These are phyloP conservation scores for Diploscapter pachys DNA, from an alignment of 1,140 invertebrate species.

Conservation along the genomic window DNA sequence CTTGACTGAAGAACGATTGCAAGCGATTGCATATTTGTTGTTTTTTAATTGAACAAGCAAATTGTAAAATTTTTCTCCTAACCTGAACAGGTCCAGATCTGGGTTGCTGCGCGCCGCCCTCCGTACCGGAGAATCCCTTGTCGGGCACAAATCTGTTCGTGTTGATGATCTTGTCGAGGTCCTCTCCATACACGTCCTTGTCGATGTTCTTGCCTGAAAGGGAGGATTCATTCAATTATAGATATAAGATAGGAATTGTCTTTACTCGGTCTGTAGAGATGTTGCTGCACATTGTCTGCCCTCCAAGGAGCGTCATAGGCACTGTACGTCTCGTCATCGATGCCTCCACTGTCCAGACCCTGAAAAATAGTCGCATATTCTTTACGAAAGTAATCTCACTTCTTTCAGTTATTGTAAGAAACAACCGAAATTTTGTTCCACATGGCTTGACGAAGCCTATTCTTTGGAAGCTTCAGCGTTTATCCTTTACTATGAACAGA, in stretches of 20 bases:
- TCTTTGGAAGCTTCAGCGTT: too few species aligned
- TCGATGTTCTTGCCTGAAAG: slow-evolving; percentile 66
- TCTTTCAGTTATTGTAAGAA: not conserved
- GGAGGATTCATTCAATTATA: slow-evolving; percentile 3
- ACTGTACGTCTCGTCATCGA: slow-evolving; percentile 93
- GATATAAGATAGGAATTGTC: not conserved
- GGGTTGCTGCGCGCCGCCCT: slow-evolving; percentile 68
- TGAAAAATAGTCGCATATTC: slow-evolving; percentile 41
- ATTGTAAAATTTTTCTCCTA: not conserved
- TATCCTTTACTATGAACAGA: too few species aligned
- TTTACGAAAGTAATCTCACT: not conserved
- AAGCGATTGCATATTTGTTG: too few species aligned
- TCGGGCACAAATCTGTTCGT: slow-evolving; percentile 91
- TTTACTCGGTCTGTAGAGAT: slow-evolving; percentile 85
- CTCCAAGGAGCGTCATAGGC: slow-evolving; percentile 85
- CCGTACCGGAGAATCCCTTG: slow-evolving; percentile 88
- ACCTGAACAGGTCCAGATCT: slow-evolving; percentile 75
- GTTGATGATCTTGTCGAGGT: slow-evolving; percentile 79
- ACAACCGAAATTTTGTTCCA: not conserved
- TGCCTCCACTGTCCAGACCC: slow-evolving; percentile 93
- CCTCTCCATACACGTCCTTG: slow-evolving; percentile 83
- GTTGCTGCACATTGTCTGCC: slow-evolving; percentile 74
- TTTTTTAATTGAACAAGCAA: too few species aligned
- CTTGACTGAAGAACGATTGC: too few species aligned
- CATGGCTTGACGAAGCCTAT: too few species aligned